Evolutionary conservation across 2,113 vertebrate species (phyloP), one percentile per base, ranked within the genome.

Genomic region (Casuarius casuarius): DNA sequence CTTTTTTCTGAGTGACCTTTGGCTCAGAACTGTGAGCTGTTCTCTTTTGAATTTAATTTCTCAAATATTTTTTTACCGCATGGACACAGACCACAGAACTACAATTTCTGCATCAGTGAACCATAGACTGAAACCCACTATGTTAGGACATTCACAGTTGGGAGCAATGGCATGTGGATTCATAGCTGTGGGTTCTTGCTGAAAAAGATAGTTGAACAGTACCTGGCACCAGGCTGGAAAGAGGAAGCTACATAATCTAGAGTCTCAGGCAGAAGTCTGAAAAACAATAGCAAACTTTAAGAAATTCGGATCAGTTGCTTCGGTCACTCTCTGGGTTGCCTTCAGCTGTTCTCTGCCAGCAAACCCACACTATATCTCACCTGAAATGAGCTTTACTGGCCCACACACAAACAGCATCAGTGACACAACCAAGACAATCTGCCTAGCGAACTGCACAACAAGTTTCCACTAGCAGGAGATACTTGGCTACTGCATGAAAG

Each of bases 401-500:
- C 8, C 46, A 54, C 26, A 73, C 58, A 63, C 22, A 71, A 58
- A 51, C 2, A 62, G 14, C 10, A 62, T 72, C 56, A 81, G 33
- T n/a, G 73, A 81, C 65, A 66, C n/a, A 92, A 51, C 25, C 51
- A 81, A 63, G 78, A 92, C 38, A 67, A 89, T 56, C 73, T 56
- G 76, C 73, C 75, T 79, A 66, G 75, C 33, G 90, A 95, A 90
- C 49, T 56, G 58, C 58, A 76, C 29, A 58, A 66, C 66, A 88
- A 38, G 38, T 38, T 38, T 38, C 38, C 38, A 71, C 71, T 91
- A 72, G 72, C 88, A 91, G 78, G 23, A 93, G 91, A 82, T 79
- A 67, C 16, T 76, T 84, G 90, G 63, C 62, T 93, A 61, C 52
- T 80, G 14, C 48, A 95, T 82, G 74, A 76, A 90, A 95, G 81